Conservation (phyloP, 2,113 vertebrate species). For the Phainopepla nitens region DNA sequence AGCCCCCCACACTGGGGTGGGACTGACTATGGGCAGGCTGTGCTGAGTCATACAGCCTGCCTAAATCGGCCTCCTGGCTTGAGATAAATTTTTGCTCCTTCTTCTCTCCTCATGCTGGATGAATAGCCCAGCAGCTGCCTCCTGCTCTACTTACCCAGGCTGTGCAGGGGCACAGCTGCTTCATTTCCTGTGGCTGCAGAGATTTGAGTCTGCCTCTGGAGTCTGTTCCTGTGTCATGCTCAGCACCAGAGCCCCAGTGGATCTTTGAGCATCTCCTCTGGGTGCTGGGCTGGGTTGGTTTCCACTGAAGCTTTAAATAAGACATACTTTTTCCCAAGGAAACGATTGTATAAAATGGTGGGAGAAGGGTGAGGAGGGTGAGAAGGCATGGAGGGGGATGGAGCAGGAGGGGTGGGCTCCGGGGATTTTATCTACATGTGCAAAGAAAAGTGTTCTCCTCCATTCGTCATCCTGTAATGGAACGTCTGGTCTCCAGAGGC, state of each 20-base stretch:
- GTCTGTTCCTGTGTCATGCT: neutral
- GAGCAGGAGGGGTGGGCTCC: neutral
- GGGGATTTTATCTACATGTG: neutral
- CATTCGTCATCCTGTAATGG: neutral
- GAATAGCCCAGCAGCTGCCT: neutral
- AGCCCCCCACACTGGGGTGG: rapidly evolving
- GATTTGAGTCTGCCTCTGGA: neutral
- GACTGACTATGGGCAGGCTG: neutral
- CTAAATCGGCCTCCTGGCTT: neutral
- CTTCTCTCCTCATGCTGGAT: neutral
- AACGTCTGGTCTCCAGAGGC: neutral
- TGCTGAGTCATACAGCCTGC: neutral
- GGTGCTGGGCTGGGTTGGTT: neutral
- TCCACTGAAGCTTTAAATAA: neutral
- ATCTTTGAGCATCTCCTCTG: rapidly evolving
- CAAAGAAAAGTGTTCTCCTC: neutral
- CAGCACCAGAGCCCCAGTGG: too few species aligned
- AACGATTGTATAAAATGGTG: neutral
- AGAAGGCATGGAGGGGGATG: too few species aligned
- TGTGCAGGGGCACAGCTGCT: neutral
- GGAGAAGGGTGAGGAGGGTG: too few species aligned
- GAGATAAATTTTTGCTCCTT: neutral
- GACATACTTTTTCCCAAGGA: rapidly evolving
- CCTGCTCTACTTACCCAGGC: neutral
- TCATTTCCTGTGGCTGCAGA: neutral